Percentiles rank a stretch among this genome's conserved stretches.
phyloP scores from a whole-genome alignment of 2,113 vertebrate species.

The Myanophis thanlyinensis region DNA sequence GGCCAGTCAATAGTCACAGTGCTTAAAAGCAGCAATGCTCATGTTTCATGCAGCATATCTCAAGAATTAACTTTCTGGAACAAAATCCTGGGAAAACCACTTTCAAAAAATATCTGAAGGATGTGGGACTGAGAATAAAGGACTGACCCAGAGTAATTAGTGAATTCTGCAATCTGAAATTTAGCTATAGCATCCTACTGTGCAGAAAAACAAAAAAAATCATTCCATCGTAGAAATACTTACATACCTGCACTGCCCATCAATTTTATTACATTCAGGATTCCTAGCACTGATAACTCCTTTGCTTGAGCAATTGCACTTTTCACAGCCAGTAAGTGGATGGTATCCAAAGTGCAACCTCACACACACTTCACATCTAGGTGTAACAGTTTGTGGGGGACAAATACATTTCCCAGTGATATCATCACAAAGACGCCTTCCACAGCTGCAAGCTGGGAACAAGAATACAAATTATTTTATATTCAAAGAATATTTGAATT shows the following conservation, averaged over 20 bases:
- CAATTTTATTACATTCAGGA: conserved; percentile 76
- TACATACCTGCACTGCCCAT: conserved; percentile 87
- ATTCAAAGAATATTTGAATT: conserved; percentile 13
- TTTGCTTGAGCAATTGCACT: conserved; percentile 81
- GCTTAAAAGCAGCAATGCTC: background rate
- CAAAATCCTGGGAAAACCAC: background rate
- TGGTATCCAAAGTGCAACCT: conserved; percentile 84
- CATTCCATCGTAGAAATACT: background rate
- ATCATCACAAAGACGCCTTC: conserved; percentile 82
- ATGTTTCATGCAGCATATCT: background rate
- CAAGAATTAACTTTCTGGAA: background rate
- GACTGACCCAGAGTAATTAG: background rate
- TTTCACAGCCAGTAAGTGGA: conserved; percentile 83
- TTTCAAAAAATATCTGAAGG: background rate
- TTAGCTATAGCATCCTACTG: background rate
- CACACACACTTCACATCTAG: conserved; percentile 81
- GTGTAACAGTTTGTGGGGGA: conserved; percentile 82
- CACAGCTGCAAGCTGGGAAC: conserved; percentile 81
- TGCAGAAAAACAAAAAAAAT: background rate
- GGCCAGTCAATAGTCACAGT: background rate
- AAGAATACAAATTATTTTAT: conserved; percentile 28
- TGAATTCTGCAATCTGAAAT: background rate
- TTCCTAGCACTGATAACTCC: conserved; percentile 63
- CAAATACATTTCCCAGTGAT: conserved; percentile 86
- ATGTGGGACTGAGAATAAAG: background rate